phyloP scores from a whole-genome alignment of 1,140 invertebrate species.

The Penaeus vannamei region DNA sequence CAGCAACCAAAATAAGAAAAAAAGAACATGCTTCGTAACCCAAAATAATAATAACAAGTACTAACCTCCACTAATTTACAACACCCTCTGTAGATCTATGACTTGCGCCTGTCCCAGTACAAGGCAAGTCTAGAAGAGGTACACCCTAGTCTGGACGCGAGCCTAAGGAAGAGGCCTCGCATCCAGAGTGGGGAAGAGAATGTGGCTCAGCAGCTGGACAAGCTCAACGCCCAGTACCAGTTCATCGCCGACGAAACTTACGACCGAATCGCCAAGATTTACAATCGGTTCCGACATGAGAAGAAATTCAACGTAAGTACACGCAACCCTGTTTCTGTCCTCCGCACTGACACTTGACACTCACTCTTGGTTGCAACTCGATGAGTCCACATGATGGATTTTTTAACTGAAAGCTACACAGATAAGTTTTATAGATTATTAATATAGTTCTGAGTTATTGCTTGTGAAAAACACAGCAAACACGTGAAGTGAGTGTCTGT shows the following conservation, averaged over 20 bases:
- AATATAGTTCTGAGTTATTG: not conserved
- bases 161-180: constrained; percentile 62
- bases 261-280: constrained; percentile 68
- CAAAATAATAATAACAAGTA: constrained; percentile 43
- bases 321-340: not conserved
- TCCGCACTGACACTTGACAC: not conserved
- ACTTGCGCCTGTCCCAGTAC: constrained; percentile 88
- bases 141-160: constrained; percentile 84
- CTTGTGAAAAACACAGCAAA: not conserved
- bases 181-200: constrained; percentile 59
- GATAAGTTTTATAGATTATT: too few species aligned
- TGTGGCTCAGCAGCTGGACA: constrained; percentile 67
- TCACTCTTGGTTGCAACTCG: too few species aligned
- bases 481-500: not conserved
- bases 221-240: constrained; percentile 66
- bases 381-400: too few species aligned
- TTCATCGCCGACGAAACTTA: constrained; percentile 67
- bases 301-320: constrained; percentile 67
- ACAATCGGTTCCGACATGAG: constrained; percentile 64
- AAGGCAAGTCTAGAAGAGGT: constrained; percentile 89
- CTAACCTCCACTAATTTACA: constrained; percentile 60
- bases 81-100: constrained; percentile 83
- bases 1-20: not conserved
- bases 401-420: too few species aligned
- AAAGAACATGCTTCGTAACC: constrained; percentile 7